Conservation (phyloP, 2,888 invertebrate genomes). For the Drosophila incognita region DNA sequence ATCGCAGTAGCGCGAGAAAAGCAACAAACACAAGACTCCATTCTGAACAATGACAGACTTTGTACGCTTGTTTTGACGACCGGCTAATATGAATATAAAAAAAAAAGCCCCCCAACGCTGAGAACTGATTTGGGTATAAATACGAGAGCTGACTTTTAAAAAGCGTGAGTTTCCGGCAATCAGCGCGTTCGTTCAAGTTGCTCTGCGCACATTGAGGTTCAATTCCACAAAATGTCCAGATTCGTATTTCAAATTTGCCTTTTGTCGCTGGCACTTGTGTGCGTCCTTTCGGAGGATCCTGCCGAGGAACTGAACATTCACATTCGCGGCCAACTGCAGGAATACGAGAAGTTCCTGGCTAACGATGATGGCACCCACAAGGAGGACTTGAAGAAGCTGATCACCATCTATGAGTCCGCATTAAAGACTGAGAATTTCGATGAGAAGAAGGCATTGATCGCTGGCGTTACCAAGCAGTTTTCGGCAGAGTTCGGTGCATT, state of each 20-base stretch:
- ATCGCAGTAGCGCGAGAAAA: slow-evolving; percentile 55
- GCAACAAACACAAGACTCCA: slow-evolving; percentile 47
- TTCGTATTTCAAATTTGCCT: slow-evolving; percentile 57
- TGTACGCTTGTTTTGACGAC: slow-evolving; percentile 53
- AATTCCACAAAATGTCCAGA: slow-evolving; percentile 61
- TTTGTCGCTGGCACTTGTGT: slow-evolving; percentile 56
- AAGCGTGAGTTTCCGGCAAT: slow-evolving; percentile 54
- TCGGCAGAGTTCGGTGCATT: slow-evolving; percentile 67
- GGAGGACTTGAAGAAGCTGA: slow-evolving; percentile 67
- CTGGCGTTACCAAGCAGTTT: slow-evolving; percentile 57
- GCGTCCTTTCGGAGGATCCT: slow-evolving; percentile 52
- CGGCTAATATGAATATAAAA: slow-evolving; percentile 38
- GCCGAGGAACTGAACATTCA: slow-evolving; percentile 65
- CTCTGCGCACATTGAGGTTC: slow-evolving; percentile 26
- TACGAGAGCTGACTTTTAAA: slow-evolving; percentile 50
- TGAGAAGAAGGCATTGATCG: slow-evolving; percentile 62
- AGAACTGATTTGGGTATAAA: slow-evolving; percentile 67
- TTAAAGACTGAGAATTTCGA: slow-evolving; percentile 61
- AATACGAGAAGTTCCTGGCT: slow-evolving; percentile 59
- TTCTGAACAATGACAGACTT: slow-evolving; percentile 61
- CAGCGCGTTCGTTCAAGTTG: slow-evolving; percentile 41
- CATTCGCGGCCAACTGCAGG: slow-evolving; percentile 68
- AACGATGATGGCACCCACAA: slow-evolving; percentile 63
- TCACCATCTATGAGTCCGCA: slow-evolving; percentile 68
- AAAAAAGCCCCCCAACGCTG: slow-evolving; percentile 45